These are phyloP conservation scores for Patella pellucida DNA, from an alignment of 2,888 invertebrate species.

Conservation along the genomic window DNA sequence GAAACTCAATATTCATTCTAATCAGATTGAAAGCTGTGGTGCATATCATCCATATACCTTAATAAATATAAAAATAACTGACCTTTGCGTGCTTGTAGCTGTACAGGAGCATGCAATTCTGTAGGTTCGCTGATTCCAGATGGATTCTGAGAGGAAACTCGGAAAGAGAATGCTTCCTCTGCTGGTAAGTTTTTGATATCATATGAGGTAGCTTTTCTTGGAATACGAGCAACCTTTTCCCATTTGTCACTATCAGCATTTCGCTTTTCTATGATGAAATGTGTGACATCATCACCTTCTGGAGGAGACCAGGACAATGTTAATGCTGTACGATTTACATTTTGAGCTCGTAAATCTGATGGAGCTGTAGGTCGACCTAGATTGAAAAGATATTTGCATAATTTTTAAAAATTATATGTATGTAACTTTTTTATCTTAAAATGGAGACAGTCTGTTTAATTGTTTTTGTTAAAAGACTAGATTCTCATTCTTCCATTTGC, in stretches of 20 bases:
- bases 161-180: conserved; percentile 80
- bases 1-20: too few relatives aligned
- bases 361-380: conserved; percentile 59
- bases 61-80: background rate
- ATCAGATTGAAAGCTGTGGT: too few relatives aligned
- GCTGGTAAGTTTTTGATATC: conserved; percentile 51
- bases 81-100: conserved; percentile 61
- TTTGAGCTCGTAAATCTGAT: conserved; percentile 56
- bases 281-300: conserved; percentile 64
- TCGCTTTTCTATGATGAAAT: conserved; percentile 66
- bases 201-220: conserved; percentile 49
- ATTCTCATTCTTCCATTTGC: too few relatives aligned
- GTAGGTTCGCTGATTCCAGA: conserved; percentile 61
- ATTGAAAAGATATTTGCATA: conserved; percentile 6
- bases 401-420: background rate
- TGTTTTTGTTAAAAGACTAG: too few relatives aligned
- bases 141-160: conserved; percentile 85
- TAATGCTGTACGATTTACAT: conserved; percentile 58
- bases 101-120: conserved; percentile 59
- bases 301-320: conserved; percentile 66
- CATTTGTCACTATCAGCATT: conserved; percentile 83
- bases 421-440: too few relatives aligned
- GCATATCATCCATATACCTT: too few relatives aligned
- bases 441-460: too few relatives aligned
- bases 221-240: conserved; percentile 70